Evolutionary conservation across 2,797 vertebrate genomes (phyloP).

Genomic region (Podargus strigoides): DNA sequence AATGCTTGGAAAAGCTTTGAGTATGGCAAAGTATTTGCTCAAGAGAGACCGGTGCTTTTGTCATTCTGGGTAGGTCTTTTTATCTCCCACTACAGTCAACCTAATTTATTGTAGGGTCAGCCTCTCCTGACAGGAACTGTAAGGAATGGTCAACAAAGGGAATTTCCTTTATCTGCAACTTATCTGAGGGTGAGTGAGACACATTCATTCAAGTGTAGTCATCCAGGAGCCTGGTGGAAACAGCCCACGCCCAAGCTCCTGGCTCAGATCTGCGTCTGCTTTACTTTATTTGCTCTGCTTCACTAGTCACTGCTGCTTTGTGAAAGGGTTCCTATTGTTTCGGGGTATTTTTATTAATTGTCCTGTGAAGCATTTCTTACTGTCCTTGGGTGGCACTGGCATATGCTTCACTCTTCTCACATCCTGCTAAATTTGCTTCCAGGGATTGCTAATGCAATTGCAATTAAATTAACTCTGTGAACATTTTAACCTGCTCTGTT

Average conservation of each 20-base stretch:
- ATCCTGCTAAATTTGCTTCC: not conserved
- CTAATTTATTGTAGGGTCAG: not conserved
- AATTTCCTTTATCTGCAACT: not conserved
- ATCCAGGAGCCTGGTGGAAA: not conserved
- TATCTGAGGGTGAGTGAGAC: not conserved
- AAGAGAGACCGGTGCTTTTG: not conserved
- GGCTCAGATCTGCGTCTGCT: not conserved
- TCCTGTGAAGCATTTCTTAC: not conserved
- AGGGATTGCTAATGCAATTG: not conserved
- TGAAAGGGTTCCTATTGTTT: not conserved
- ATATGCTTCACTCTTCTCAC: not conserved
- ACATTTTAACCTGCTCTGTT: not conserved
- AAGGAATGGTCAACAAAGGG: not conserved
- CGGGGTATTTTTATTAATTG: not conserved
- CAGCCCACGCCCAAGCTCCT: not conserved
- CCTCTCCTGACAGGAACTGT: not conserved
- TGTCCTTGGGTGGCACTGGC: not conserved
- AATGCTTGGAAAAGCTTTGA: not conserved
- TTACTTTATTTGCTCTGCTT: not conserved
- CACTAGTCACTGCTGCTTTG: not conserved
- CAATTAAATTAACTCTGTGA: not conserved
- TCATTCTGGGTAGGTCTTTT: not conserved
- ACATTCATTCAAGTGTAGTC: not conserved
- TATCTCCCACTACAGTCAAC: not conserved
- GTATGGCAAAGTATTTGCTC: not conserved